Evolutionary conservation across 2,797 vertebrate species (phyloP).

Genomic region (Falco biarmicus): DNA sequence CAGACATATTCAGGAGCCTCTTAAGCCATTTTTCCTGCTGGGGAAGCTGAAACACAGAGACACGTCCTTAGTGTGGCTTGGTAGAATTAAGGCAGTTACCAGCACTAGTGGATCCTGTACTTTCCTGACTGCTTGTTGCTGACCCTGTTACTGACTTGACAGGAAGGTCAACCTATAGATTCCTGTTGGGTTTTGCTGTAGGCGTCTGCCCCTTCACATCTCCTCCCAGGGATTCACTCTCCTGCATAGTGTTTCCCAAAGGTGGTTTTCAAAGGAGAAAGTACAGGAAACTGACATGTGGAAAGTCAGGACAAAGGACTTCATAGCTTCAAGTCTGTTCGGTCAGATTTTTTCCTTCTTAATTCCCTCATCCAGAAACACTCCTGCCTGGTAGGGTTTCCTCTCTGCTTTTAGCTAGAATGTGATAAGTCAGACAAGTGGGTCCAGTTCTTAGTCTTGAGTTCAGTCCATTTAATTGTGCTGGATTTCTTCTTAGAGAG

Average conservation of each 20-base stretch:
- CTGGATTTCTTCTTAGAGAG: conserved; percentile 24
- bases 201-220: neutral
- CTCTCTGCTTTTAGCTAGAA: neutral
- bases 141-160: neutral
- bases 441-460: neutral
- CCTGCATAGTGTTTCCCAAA: neutral
- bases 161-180: neutral
- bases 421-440: neutral
- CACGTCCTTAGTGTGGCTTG: neutral
- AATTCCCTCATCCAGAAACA: neutral
- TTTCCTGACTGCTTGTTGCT: neutral
- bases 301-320: neutral
- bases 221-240: neutral
- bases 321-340: neutral
- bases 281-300: neutral
- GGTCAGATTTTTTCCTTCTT: neutral
- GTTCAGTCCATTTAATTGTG: conserved; percentile 49
- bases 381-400: neutral
- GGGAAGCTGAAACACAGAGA: neutral
- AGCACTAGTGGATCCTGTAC: neutral
- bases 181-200: neutral
- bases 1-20: neutral
- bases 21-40: neutral
- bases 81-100: neutral
- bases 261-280: neutral